Evolutionary conservation across 2,888 invertebrate genomes (phyloP), one percentile per base, ranked within the genome.

Genomic region (Cheilosia scutellata): DNA sequence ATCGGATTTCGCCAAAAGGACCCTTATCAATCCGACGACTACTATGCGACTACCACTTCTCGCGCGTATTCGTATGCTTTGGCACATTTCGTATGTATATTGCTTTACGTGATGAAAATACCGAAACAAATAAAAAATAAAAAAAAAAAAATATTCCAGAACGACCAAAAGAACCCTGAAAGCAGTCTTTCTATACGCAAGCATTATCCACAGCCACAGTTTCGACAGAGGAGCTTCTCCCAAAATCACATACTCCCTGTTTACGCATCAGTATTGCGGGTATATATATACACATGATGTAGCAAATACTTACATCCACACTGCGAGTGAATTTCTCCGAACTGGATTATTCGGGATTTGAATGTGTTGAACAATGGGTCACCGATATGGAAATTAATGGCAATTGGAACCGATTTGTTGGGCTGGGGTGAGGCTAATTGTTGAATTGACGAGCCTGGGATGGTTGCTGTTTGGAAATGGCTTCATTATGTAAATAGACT

Each of bases 301-400:
- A 60, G 25, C 5, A 53, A 37, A 11, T 33, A 9, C 33, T n/a
- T 33, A 53, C 40, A 53, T 20, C 53, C 55, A 20, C 20, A 20
- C 20, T 40, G 20, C n/a, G 63, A 44, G 72, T 62, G 78, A 66
- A 58, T 58, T 49, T 7, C 60, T 63, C 68, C 51, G 51, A 70
- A 83, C 68, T 78, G 70, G 78, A 79, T 84, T 84, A 84, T 49
- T 58, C 55, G 40, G 70, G 83, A 78, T 84, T 84, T 79, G 58
- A 70, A 63, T 53, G 74, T 72, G 74, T 68, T 78, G 63, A 84
- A 84, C 74, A 78, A 79, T 70, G 74, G 78, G 83, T 79, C 83
- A 84, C 78, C 83, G 68, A 78, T 84, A 84, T 75, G 78, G 74
- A 79, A 84, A 84, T 84, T 75, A 79, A 84, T 78, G 74, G 70